Base-by-base conservation (phyloP, 2,888 invertebrate species). In the Morinoia aosen region DNA sequence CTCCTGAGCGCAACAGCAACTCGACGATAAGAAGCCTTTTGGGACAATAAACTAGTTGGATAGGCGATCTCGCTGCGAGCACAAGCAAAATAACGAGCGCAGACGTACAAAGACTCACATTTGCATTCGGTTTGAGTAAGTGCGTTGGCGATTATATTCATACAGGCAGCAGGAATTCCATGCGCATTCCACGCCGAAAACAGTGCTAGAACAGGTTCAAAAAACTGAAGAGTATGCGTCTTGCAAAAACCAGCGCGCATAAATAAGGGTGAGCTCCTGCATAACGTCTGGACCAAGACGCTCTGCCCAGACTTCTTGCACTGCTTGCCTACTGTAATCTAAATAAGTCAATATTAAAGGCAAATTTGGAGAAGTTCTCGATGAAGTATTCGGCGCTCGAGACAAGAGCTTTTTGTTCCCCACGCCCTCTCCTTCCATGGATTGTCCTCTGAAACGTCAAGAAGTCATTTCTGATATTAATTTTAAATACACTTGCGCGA, bases 181-280 rank as follows among this genome's bases (percentile, higher is more conserved):
- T 8, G 48, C 93, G 40, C 57, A 93, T 93, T 56, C 93, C 93
- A 93, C 33, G 58, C 93, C 93, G 48, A 93, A 93, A 93, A 48
- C 40, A 90, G 90, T 48, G 76, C 90, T 90, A 90, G 90, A 90
- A 90, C 90, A 39, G 90, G 90, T 90, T 90, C 39, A 90, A 90
- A 90, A 90, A 90, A 48, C 48, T 90, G 39, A 90, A 90, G 40
- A 48, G 40, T 39, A 40, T 90, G 90, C 90, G 40, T 19, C 90
- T 40, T 10, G 25, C 33, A 76, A 76, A 76, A 76, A 76, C 76
- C 76, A 25, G 76, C 19, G 10, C 76, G 25, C 16, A 76, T 76
- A 76, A 76, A 76, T 33, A 76, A 76, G 3, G 8, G 76, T 33
- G 25, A 61, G 76, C 76, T 76, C 76, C 76, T 76, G 76, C 76